phyloP scores from a whole-genome alignment of 2,113 vertebrate genomes.

The Coreoperca whiteheadi region DNA sequence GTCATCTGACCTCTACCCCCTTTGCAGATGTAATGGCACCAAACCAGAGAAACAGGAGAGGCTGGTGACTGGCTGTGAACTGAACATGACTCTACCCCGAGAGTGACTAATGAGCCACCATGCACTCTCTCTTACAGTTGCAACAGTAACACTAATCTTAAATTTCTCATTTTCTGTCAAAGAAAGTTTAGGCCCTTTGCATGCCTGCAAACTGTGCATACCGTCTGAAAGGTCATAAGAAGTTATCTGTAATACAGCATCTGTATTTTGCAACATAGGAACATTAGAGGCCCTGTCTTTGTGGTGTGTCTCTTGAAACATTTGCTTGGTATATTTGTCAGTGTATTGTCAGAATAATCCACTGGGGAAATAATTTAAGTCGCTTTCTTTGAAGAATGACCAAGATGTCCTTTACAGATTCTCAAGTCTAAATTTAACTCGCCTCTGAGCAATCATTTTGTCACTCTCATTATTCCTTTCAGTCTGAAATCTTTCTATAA shows the following conservation, averaged over 20 bases:
- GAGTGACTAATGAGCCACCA: conserved; percentile 61
- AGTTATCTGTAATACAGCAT: background rate
- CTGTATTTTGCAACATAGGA: conserved; percentile 10
- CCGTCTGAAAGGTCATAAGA: conserved; percentile 26
- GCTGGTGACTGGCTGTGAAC: conserved; percentile 64
- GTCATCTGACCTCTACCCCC: conserved; percentile 67
- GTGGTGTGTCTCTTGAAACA: conserved; percentile 7
- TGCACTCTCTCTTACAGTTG: conserved; percentile 42
- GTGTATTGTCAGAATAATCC: conserved; percentile 45
- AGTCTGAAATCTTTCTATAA: conserved; percentile 49
- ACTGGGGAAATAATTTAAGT: conserved; percentile 53
- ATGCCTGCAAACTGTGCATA: conserved; percentile 28
- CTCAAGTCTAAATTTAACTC: conserved; percentile 74
- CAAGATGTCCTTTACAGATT: conserved; percentile 69
- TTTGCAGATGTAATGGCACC: conserved; percentile 60
- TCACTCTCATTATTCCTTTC: conserved; percentile 62
- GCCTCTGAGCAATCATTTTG: conserved; percentile 66
- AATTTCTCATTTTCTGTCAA: conserved; percentile 53
- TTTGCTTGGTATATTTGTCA: conserved; percentile 46
- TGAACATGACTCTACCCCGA: conserved; percentile 67
- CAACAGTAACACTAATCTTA: conserved; percentile 38
- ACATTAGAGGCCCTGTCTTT: conserved; percentile 27
- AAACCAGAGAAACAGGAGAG: conserved; percentile 65
- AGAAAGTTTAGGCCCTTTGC: conserved; percentile 51
- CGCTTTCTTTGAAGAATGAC: conserved; percentile 61